Base-by-base conservation (phyloP, 2,113 vertebrate genomes). In the Gila orcuttii region DNA sequence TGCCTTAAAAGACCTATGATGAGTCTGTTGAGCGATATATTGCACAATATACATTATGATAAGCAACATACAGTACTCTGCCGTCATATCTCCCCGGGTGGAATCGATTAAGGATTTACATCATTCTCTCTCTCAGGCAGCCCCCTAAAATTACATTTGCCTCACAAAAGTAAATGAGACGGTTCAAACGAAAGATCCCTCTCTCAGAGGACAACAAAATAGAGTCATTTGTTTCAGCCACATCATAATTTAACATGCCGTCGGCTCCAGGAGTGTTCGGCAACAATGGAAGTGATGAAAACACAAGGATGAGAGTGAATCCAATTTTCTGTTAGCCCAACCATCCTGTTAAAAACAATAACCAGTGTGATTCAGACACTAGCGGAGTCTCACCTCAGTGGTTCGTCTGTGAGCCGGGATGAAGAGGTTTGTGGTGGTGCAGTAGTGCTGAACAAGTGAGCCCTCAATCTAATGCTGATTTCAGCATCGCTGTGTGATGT, bases 191-290 rank as follows among this genome's bases (percentile, higher is more conserved):
- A 81, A 88, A 86, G 82, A n/a, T 87, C 83, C 60, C 76, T 82
- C 74, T 87, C 68, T 83, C 81, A 36, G 45, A 75, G 87, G 87
- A 82, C 81, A 79, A 83, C 74, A 84, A 60, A 82, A 86, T 12
- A 50, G 60, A 85, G 84, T 80, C 17, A 17, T 82, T 87, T 82
- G 74, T 90, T 89, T 89, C 81, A 73, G 85, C 33, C 71, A 60
- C 90, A 90, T 88, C 66, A 91, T 86, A 68, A 90, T 89, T 89
- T 89, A 88, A 85, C 89, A 86, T 85, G 39, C 77, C 82, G 85
- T 60, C 87, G 86, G 89, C 55, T 82, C 42, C 31, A 79, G 75
- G n/a, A 73, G 77, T 79, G 50, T 60, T 86, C 25, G 7, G 36
- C 47, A 47, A 71, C 74, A 86, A 60, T 42, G 45, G 31, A 68